These are phyloP conservation scores for Chalcosyrphus nemorum DNA, from an alignment of 2,888 invertebrate species.

Conservation along the genomic window DNA sequence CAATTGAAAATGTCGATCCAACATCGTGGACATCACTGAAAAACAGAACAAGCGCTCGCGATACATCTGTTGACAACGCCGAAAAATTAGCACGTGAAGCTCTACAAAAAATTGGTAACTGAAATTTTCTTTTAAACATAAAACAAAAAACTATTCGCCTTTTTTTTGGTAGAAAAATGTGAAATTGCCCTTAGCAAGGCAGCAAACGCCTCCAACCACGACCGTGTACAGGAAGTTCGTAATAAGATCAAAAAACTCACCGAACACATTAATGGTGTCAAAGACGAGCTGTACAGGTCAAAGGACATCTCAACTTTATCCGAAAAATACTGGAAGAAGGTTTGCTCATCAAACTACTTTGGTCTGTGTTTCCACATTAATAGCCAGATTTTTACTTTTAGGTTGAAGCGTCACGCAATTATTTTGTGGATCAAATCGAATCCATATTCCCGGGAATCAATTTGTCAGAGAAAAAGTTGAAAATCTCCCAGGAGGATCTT, in stretches of 20 bases:
- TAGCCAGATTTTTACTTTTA: constrained; percentile 35
- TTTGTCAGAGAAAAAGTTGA: constrained; percentile 85
- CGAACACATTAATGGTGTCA: constrained; percentile 85
- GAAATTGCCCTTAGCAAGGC: constrained; percentile 79
- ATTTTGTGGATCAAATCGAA: constrained; percentile 86
- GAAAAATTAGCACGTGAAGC: constrained; percentile 85
- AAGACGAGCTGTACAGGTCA: constrained; percentile 84
- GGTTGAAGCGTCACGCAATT: constrained; percentile 84
- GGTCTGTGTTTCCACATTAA: background rate
- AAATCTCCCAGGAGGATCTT: constrained; percentile 85
- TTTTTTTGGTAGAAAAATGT: constrained; percentile 77
- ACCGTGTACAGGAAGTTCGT: constrained; percentile 83
- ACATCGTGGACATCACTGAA: constrained; percentile 84
- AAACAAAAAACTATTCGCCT: background rate
- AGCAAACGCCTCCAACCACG: constrained; percentile 77
- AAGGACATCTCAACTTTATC: constrained; percentile 85
- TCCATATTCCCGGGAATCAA: constrained; percentile 89
- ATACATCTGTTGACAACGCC: constrained; percentile 83
- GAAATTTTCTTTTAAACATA: too few relatives aligned
- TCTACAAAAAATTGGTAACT: constrained; percentile 83
- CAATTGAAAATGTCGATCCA: constrained; percentile 85
- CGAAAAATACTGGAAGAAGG: constrained; percentile 92
- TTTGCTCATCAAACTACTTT: constrained; percentile 77
- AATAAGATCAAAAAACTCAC: constrained; percentile 84
- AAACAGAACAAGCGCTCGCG: constrained; percentile 84